phyloP scores from a whole-genome alignment of 2,797 vertebrate genomes.

The Esox lucius region DNA sequence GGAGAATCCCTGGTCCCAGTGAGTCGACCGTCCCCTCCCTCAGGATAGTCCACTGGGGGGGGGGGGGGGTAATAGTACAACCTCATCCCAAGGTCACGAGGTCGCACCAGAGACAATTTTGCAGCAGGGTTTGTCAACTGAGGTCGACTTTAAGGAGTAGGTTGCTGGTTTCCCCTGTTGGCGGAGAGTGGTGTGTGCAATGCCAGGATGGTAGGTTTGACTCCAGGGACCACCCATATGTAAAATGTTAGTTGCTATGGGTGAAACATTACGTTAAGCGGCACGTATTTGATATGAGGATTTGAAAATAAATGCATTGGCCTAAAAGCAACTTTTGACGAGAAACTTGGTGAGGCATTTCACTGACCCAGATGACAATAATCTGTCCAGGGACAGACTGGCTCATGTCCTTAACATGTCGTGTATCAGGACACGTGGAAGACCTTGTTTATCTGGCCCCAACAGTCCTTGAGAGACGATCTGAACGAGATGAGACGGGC shows the following conservation, averaged over 20 bases:
- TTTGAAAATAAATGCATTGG: not conserved
- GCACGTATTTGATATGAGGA: not conserved
- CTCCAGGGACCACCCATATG: not conserved
- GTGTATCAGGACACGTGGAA: conserved; percentile 27
- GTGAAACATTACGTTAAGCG: not conserved
- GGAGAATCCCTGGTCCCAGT: conserved; percentile 53
- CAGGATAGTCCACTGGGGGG: conserved; percentile 10
- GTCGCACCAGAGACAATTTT: conserved; percentile 19
- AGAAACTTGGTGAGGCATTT: not conserved
- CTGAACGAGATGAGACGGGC: conserved; percentile 16
- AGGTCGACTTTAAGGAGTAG: not conserved
- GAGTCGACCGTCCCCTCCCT: conserved; percentile 13
- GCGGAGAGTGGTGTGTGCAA: not conserved
- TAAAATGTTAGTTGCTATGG: not conserved
- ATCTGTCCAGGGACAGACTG: not conserved
- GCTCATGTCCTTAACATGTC: conserved; percentile 14
- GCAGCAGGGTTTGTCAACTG: not conserved
- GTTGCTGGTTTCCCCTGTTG: not conserved
- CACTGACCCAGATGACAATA: not conserved
- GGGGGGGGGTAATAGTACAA: too few species aligned
- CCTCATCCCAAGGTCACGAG: conserved; percentile 23
- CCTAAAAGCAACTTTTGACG: not conserved
- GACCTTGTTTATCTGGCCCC: conserved; percentile 39
- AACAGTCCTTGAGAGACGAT: not conserved
- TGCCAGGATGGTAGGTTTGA: not conserved